Conservation (phyloP, 2,888 invertebrate genomes). For the Meandrusa payeni region DNA sequence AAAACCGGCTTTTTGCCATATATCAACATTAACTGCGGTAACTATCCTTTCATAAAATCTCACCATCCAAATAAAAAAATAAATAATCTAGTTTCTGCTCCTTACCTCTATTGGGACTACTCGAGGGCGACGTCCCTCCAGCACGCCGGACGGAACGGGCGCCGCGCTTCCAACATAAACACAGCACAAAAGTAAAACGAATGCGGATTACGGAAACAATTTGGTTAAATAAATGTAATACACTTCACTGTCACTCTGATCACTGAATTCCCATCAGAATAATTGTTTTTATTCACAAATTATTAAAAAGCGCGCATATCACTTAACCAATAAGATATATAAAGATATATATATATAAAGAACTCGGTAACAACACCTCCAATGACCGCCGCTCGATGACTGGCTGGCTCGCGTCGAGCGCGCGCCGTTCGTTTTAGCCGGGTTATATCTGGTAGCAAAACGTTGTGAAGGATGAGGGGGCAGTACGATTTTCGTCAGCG, state of each 20-base stretch:
- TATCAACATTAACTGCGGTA: constrained; percentile 32
- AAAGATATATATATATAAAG: constrained; percentile 31
- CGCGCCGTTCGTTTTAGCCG: constrained; percentile 36
- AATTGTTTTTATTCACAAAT: constrained; percentile 71
- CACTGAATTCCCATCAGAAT: constrained; percentile 71
- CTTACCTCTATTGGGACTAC: constrained; percentile 67
- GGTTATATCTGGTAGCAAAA: constrained; percentile 30
- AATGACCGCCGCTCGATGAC: constrained; percentile 70
- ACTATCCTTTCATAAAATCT: constrained; percentile 24
- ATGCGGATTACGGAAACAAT: constrained; percentile 45
- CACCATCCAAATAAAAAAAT: constrained; percentile 34
- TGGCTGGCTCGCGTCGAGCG: constrained; percentile 42
- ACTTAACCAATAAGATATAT: constrained; percentile 46
- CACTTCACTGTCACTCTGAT: constrained; percentile 61
- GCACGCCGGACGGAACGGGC: constrained; percentile 64
- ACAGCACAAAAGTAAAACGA: constrained; percentile 71
- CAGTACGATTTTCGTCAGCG: constrained; percentile 45
- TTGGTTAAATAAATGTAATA: constrained; percentile 38
- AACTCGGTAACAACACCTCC: constrained; percentile 28
- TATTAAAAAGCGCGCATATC: constrained; percentile 67
- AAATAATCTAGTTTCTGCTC: constrained; percentile 45
- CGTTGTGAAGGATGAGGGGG: constrained; percentile 36
- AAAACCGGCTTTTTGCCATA: constrained; percentile 47
- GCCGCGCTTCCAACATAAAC: constrained; percentile 76
- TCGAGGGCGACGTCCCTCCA: constrained; percentile 72